Base-by-base conservation (phyloP, 2,888 invertebrate genomes). In the Philonicus albiceps region DNA sequence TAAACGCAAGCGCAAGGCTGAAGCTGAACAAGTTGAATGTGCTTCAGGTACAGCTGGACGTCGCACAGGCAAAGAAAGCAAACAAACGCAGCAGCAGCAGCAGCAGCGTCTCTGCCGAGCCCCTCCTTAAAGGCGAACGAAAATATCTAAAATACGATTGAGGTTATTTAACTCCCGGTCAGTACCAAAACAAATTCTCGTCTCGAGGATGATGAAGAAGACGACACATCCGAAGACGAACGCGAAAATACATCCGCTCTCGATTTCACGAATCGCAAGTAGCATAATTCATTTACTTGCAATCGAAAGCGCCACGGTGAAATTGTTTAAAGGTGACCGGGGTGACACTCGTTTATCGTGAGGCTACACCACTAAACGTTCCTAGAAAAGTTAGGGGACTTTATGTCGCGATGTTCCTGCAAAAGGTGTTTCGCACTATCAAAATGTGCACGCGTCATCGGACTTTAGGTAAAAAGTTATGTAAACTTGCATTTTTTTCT, bases 111-210 rank as follows among this genome's bases (percentile, higher is more conserved):
- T 78, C 43, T 19, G 43, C 19, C 78, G 78, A 49, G 76, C 40
- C 40, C 43, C 78, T 43, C 43, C 43, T 37, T 43, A 30, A 30
- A 78, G 43, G 16, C 27, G 40, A 22, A 27, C 43, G 49, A 78
- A 78, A 78, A 78, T 78, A 78, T 78, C 78, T 43, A 6, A 16
- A 43, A 43, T 22, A 43, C 43, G 43, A 19, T 78, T 37, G 78
- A 78, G 78, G 40, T 43, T 78, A 43, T 78, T 78, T 78, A 74
- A 74, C 74, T 74, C 74, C 34, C 37, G 34, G 37, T 74, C 74
- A 74, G n/a, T 74, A 74, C 74, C 34, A n/a, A 74, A 74, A 74
- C 74, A 37, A 74, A 34, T 31, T 37, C 37, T 34, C 31, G 37
- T n/a, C n/a, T 31, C n/a, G 37, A 74, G 16, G 27, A 74, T 74